phyloP scores from a whole-genome alignment of 30 jellyfish, hydroid and myxozoan genomes.

The Chrysaora quinquecirrha region DNA sequence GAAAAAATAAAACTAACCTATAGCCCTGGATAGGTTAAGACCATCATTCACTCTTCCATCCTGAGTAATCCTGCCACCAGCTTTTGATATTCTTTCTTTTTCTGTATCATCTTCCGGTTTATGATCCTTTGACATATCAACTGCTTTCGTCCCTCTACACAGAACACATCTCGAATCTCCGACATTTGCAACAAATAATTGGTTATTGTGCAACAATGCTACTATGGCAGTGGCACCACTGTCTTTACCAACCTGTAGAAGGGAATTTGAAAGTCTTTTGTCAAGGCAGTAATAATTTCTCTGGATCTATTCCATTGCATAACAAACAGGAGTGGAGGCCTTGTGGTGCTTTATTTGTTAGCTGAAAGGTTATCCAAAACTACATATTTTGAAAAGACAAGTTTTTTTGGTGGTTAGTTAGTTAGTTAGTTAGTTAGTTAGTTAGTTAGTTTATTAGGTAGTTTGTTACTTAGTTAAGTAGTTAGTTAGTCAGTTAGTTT shows the following conservation, averaged over 20 bases:
- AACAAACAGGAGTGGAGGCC: no score
- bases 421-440: no score
- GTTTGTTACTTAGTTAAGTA: no score
- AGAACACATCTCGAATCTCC: constrained; percentile 93
- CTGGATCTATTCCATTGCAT: no score
- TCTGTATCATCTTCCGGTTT: constrained; percentile 90
- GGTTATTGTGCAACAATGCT: constrained; percentile 70
- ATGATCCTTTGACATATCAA: constrained; percentile 89
- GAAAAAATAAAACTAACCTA: constrained; percentile 82
- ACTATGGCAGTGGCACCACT: constrained; percentile 96
- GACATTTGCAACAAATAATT: constrained; percentile 82
- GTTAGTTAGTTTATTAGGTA: no score
- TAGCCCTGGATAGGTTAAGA: constrained; percentile 81
- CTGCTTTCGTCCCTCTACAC: constrained; percentile 77
- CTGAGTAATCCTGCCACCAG: constrained; percentile 82
- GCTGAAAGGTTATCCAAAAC: no score
- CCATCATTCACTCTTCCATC: constrained; percentile 97
- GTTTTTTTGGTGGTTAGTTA: no score
- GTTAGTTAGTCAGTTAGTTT: no score
- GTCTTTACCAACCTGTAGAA: constrained; percentile 91
- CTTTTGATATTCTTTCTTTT: constrained; percentile 68
- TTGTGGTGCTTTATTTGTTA: no score
- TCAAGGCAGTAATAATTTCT: neutral
- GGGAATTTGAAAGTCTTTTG: neutral
- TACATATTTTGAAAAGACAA: no score